Percentiles rank a stretch among this genome's conserved stretches.
These are phyloP conservation scores for Lasioglossum leucozonium DNA, from an alignment of 2,888 invertebrate species.

Conservation along the genomic window DNA sequence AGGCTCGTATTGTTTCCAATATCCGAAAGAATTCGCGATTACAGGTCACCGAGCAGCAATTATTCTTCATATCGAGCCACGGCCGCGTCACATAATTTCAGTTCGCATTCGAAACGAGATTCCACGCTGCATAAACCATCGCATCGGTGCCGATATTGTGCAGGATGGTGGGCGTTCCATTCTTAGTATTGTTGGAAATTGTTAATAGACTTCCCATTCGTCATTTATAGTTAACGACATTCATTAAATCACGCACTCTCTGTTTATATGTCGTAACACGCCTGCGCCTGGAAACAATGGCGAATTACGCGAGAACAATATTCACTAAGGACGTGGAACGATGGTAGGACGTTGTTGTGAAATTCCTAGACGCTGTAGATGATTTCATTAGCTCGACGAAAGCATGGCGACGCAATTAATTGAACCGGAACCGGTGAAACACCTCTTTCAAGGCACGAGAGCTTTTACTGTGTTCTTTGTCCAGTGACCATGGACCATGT, in stretches of 20 bases:
- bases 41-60: not conserved
- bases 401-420: slow-evolving; percentile 56
- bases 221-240: not conserved
- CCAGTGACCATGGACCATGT: slow-evolving; percentile 16
- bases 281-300: not conserved
- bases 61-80: not conserved
- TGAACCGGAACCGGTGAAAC: slow-evolving; percentile 43
- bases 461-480: slow-evolving; percentile 38
- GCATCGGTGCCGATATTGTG: not conserved
- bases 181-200: not conserved
- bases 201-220: not conserved
- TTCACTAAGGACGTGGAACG: not conserved
- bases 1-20: not conserved
- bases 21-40: not conserved
- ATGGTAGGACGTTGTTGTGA: not conserved
- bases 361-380: not conserved
- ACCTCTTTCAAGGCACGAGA: slow-evolving; percentile 22
- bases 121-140: not conserved
- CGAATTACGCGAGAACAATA: not conserved
- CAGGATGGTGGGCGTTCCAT: not conserved
- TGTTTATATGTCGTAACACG: not conserved
- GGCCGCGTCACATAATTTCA: not conserved
- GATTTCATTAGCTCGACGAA: slow-evolving; percentile 51
- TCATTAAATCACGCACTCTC: not conserved
- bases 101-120: not conserved